These are phyloP conservation scores for Exaiptasia diaphana DNA, from an alignment of 64 coral and sea anemone genomes.

Conservation along the genomic window DNA sequence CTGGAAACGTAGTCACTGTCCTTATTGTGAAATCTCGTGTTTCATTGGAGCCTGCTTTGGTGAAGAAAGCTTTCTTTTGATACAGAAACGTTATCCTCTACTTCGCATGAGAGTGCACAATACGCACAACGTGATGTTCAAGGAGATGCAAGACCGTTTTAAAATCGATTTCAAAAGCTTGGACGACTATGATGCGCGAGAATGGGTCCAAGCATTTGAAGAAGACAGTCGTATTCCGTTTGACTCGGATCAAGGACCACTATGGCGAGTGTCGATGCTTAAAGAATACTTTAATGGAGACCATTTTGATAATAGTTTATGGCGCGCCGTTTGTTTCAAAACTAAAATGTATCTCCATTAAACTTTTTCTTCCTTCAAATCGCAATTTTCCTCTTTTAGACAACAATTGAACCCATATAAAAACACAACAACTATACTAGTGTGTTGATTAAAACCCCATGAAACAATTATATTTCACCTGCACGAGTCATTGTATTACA, in stretches of 20 bases:
- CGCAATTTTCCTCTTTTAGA: too few relatives aligned
- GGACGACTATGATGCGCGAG: neutral
- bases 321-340: too few relatives aligned
- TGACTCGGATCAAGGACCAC: neutral
- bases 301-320: too few relatives aligned
- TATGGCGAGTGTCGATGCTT: slow-evolving; percentile 14
- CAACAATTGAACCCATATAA: too few relatives aligned
- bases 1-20: slow-evolving; percentile 40
- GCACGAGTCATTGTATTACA: too few relatives aligned
- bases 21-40: slow-evolving; percentile 52
- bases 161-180: neutral
- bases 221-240: neutral
- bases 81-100: neutral
- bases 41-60: slow-evolving; percentile 11
- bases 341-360: too few relatives aligned
- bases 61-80: slow-evolving; percentile 27
- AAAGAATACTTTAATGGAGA: neutral
- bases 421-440: too few relatives aligned
- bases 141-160: neutral
- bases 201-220: neutral
- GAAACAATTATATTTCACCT: too few relatives aligned
- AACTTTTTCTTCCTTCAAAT: too few relatives aligned
- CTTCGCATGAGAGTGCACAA: neutral
- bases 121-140: neutral
- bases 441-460: too few relatives aligned